Evolutionary conservation across 35 echinoderm and acorn worm genomes (phyloP).

Genomic region (Apostichopus californicus): DNA sequence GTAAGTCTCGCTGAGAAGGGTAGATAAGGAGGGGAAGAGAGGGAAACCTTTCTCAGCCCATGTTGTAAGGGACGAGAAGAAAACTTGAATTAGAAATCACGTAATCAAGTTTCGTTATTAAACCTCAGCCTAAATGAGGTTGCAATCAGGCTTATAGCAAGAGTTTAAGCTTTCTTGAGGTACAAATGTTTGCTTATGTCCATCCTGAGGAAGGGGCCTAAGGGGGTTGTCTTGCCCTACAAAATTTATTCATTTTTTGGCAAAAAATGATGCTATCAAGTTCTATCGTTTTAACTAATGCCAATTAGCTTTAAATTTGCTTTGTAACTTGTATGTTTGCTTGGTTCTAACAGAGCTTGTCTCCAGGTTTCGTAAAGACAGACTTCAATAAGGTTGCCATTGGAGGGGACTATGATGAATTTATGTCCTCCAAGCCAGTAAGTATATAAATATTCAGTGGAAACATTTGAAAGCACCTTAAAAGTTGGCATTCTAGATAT

Average conservation of each 20-base stretch:
- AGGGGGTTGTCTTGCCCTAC: too few relatives aligned
- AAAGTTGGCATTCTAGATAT: too few relatives aligned
- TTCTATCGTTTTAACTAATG: not conserved
- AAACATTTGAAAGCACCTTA: not conserved
- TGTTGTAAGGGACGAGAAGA: too few relatives aligned
- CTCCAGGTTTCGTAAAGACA: conserved; percentile 1
- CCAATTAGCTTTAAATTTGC: not conserved
- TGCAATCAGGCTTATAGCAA: too few relatives aligned
- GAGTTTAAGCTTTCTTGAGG: too few relatives aligned
- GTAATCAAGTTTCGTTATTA: too few relatives aligned
- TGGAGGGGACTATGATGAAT: not conserved
- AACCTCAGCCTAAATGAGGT: too few relatives aligned
- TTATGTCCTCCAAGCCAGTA: not conserved
- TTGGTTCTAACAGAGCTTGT: not conserved
- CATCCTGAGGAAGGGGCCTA: too few relatives aligned
- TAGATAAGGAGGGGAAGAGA: not conserved
- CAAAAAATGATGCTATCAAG: not conserved
- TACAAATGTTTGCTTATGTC: too few relatives aligned
- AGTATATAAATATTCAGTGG: not conserved
- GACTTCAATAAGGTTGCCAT: not conserved
- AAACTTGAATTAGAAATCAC: too few relatives aligned
- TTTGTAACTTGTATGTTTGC: not conserved
- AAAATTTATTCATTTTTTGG: not conserved
- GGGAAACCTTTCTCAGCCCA: too few relatives aligned
- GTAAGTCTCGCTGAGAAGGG: conserved; percentile 35